Evolutionary conservation across 2,888 invertebrate genomes (phyloP).

Genomic region (Carabus problematicus): DNA sequence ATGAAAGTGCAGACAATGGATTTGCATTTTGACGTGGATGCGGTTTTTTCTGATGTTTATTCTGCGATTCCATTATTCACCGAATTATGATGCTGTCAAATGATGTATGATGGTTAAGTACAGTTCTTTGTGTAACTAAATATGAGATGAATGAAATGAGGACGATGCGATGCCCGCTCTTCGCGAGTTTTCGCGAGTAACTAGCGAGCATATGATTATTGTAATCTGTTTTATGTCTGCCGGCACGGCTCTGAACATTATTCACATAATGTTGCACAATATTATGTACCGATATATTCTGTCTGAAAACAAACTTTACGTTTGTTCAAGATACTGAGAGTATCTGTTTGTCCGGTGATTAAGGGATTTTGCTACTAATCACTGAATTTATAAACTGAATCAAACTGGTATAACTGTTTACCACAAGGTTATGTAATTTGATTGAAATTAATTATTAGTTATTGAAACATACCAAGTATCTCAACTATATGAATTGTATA

Average conservation of each 20-base stretch:
- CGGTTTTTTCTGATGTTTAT: constrained; percentile 63
- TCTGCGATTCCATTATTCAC: constrained; percentile 62
- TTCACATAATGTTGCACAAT: constrained; percentile 27
- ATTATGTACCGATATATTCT: constrained; percentile 3
- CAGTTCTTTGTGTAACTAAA: too few relatives aligned
- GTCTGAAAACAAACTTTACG: not conserved
- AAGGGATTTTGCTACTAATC: too few relatives aligned
- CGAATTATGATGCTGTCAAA: not conserved
- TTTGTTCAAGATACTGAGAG: not conserved
- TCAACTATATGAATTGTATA: too few relatives aligned
- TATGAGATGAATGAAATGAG: constrained; percentile 21
- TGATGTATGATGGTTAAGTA: not conserved
- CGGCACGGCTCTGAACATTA: not conserved
- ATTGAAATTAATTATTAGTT: too few relatives aligned
- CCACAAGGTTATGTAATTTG: too few relatives aligned
- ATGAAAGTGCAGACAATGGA: constrained; percentile 71
- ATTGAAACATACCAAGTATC: too few relatives aligned
- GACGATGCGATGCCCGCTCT: not conserved
- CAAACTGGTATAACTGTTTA: too few relatives aligned
- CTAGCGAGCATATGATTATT: not conserved
- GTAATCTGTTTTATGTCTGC: too few relatives aligned
- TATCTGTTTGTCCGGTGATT: too few relatives aligned
- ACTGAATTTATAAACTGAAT: too few relatives aligned
- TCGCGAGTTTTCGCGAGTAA: constrained; percentile 9
- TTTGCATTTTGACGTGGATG: constrained; percentile 73